phyloP scores from a whole-genome alignment of 2,888 invertebrate genomes.

The Lamproptera curius region DNA sequence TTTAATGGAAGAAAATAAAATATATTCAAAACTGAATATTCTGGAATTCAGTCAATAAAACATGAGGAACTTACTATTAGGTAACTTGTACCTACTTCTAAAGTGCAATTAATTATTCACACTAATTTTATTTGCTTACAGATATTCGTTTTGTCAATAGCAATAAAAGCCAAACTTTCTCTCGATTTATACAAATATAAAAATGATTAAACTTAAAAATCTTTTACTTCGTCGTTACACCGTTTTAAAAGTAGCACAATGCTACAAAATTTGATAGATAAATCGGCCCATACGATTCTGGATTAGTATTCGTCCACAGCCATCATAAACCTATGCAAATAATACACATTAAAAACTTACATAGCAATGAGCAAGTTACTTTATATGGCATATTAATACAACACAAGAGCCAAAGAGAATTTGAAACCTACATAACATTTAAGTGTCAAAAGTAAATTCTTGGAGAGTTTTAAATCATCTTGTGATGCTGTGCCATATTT shows the following conservation, averaged over 20 bases:
- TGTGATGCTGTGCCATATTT: too few species aligned
- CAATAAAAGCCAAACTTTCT: slow-evolving; percentile 4
- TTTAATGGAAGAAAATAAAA: slow-evolving; percentile 64
- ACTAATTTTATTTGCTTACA: slow-evolving; percentile 5
- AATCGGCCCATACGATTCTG: slow-evolving; percentile 1
- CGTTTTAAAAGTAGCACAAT: slow-evolving; percentile 1
- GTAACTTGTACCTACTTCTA: slow-evolving; percentile 28
- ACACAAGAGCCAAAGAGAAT: too few species aligned
- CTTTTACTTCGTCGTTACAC: slow-evolving; percentile 1
- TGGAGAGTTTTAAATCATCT: too few species aligned
- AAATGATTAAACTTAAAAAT: slow-evolving; percentile 18
- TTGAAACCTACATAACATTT: too few species aligned
- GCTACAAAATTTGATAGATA: slow-evolving; percentile 2
- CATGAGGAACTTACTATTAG: slow-evolving; percentile 39
- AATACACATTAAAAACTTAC: slow-evolving; percentile 46
- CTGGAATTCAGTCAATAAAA: slow-evolving; percentile 38
- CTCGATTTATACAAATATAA: slow-evolving; percentile 12
- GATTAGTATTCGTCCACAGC: slow-evolving; percentile 35
- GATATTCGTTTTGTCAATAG: slow-evolving; percentile 3
- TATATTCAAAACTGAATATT: slow-evolving; percentile 31
- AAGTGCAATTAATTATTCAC: slow-evolving; percentile 11
- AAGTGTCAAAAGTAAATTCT: too few species aligned
- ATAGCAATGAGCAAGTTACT: slow-evolving; percentile 55
- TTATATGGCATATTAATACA: slow-evolving; percentile 65
- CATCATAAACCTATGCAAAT: slow-evolving; percentile 35